Evolutionary conservation across 2,888 invertebrate genomes (phyloP), one percentile per base, ranked within the genome.

Genomic region (Rhodophaea formosa): DNA sequence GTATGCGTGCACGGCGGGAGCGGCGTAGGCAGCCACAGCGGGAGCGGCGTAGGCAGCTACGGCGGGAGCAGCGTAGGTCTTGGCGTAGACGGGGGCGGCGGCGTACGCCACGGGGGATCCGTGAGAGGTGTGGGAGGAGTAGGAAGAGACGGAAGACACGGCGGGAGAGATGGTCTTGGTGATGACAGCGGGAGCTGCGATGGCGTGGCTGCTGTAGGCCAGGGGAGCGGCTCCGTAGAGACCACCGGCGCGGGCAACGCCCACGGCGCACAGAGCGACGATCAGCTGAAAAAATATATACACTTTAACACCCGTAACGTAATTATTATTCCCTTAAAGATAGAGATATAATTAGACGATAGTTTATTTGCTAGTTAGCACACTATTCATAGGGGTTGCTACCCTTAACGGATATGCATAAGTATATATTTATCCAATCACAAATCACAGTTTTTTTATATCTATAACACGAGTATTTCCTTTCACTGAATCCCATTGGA

Each of bases 231-330:
- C 86, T 59, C 84, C 88, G 57, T 82, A 75, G 59, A 93, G 78
- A 63, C 91, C 79, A 65, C 94, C 92, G 66, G 93, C 94, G 73
- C 84, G 92, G 78, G 90, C 93, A 53, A 91, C 84, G 67, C 93
- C 93, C 86, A 94, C 81, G 68, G 91, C 85, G 78, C 94, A 92
- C 73, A 92, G 92, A 70, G 94, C 84, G 64, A 93, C 82, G 79
- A 94, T 86, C 71, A 93, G 79, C 93, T 89, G 77, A 51, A 86
- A 82, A 35, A n/a, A 49, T 23, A 3, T 23, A 3, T 23, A 3
- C 5, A 23, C 23, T 23, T 23, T 23, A 23, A 23, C 5, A 23
- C 23, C 23, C 23, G 23, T 23, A 23, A 23, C 5, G 23, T 2
- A 23, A 23, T 3, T 23, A 23, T n/a, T n/a, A n/a, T n/a, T n/a